These are phyloP conservation scores for Cantharis lateralis DNA, from an alignment of 2,888 invertebrate species.

Conservation along the genomic window DNA sequence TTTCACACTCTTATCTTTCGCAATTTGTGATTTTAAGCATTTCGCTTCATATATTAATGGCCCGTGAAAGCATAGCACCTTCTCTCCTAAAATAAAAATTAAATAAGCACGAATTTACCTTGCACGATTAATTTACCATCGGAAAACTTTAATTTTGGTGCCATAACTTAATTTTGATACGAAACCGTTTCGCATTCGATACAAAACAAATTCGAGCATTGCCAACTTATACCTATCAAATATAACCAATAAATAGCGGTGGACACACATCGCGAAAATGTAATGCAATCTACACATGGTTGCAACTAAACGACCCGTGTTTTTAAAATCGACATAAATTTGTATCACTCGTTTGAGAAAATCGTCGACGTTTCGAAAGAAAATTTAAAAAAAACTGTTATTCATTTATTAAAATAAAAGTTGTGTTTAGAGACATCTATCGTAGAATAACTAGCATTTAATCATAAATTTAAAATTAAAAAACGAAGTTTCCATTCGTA, in stretches of 20 bases:
- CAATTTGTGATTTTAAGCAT: slow-evolving; percentile 81
- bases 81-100: slow-evolving; percentile 67
- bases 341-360: neutral
- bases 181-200: neutral
- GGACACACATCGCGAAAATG: neutral
- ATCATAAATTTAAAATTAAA: neutral
- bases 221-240: neutral
- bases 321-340: neutral
- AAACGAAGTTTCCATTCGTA: neutral
- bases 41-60: slow-evolving; percentile 96
- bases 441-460: neutral
- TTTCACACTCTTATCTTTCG: slow-evolving; percentile 84
- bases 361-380: neutral
- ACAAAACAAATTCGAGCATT: neutral
- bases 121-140: slow-evolving; percentile 62
- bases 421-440: neutral
- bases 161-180: slow-evolving; percentile 52
- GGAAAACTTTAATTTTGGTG: slow-evolving; percentile 73
- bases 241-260: neutral
- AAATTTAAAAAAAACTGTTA: neutral
- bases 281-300: neutral
- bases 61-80: slow-evolving; percentile 94
- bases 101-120: slow-evolving; percentile 4
- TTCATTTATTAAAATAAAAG: neutral
- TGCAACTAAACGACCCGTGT: neutral